Conservation (phyloP, 1,140 invertebrate species). For the Tyrophagus putrescentiae region DNA sequence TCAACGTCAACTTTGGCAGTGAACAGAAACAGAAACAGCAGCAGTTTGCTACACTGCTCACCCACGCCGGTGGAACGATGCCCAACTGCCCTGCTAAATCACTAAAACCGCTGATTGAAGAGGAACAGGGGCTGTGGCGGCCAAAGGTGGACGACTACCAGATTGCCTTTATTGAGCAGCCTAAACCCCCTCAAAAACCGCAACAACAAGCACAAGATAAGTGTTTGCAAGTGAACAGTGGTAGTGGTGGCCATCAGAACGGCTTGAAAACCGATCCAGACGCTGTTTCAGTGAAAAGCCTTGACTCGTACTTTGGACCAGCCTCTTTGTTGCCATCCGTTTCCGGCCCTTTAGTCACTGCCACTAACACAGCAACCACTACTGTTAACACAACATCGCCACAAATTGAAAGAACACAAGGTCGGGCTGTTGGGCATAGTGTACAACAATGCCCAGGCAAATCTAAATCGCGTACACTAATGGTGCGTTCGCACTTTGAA, state of each 20-base stretch:
- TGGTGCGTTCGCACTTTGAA: slow-evolving; percentile 10
- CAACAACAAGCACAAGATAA: not conserved
- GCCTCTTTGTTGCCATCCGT: too few species aligned
- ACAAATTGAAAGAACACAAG: too few species aligned
- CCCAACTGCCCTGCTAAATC: too few species aligned
- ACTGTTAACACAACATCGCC: too few species aligned
- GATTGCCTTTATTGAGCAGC: slow-evolving; percentile 9
- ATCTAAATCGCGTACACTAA: not conserved
- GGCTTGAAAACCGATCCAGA: not conserved
- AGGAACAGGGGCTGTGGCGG: not conserved
- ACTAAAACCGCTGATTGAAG: too few species aligned
- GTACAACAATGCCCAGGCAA: slow-evolving; percentile 2
- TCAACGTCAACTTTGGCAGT: slow-evolving; percentile 8
- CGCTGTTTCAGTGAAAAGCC: slow-evolving; percentile 5
- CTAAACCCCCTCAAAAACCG: not conserved
- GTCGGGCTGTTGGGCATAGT: too few species aligned
- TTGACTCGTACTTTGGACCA: slow-evolving; percentile 14
- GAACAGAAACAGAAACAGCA: not conserved
- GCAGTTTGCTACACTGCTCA: not conserved
- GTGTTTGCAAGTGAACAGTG: too few species aligned
- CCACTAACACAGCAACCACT: too few species aligned
- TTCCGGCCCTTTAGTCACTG: too few species aligned
- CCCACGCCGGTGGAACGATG: too few species aligned
- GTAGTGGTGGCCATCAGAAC: not conserved
- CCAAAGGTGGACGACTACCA: not conserved